These are phyloP conservation scores for Myotis pilosus DNA, from an alignment of 2,797 vertebrate genomes.

Conservation along the genomic window DNA sequence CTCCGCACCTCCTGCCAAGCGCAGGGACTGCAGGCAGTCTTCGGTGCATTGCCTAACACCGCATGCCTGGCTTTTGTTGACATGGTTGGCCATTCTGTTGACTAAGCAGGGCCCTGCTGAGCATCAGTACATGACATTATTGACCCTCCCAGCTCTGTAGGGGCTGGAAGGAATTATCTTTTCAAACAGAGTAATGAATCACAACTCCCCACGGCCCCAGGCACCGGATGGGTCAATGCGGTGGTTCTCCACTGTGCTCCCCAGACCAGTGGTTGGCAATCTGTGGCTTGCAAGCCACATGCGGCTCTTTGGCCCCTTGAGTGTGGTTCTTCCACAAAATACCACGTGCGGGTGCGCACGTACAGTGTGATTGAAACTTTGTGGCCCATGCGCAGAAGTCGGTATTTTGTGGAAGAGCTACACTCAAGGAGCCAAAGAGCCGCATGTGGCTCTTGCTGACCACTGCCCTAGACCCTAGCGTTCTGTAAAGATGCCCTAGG, in stretches of 20 bases:
- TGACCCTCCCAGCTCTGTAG: background rate
- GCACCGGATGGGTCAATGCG: background rate
- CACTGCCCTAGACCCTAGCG: background rate
- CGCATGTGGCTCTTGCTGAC: no score
- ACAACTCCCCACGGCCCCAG: background rate
- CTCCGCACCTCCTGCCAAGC: rapidly evolving
- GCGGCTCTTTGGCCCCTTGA: no score
- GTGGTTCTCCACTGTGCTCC: background rate
- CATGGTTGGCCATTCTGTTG: background rate
- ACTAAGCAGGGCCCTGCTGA: background rate
- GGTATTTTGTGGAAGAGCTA: no score
- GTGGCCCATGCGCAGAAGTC: no score
- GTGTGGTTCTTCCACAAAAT: no score
- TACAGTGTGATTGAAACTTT: no score
- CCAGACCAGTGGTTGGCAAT: no score
- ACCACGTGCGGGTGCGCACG: no score
- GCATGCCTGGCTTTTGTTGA: background rate
- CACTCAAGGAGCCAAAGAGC: no score
- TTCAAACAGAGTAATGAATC: background rate
- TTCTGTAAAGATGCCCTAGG: background rate
- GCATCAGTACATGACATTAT: background rate
- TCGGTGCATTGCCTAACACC: background rate
- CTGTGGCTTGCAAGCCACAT: no score
- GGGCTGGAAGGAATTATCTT: background rate
- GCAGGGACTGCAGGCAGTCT: rapidly evolving